Conservation (phyloP, 2,797 vertebrate species). For the Oryzias sinensis region DNA sequence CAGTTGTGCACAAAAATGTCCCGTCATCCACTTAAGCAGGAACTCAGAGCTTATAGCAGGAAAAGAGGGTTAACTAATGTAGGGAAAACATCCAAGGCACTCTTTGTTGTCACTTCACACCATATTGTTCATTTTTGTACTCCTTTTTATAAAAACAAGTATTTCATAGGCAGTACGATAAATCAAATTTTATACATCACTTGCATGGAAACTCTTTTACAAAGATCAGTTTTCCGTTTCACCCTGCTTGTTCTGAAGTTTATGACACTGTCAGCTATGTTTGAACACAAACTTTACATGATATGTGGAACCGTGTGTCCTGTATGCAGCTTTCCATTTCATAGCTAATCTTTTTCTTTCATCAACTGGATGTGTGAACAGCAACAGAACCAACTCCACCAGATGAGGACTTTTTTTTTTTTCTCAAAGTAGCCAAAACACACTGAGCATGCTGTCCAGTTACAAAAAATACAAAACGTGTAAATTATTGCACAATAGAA, state of each 20-base stretch:
- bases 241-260: conserved; percentile 84
- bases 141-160: conserved; percentile 64
- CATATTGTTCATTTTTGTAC: conserved; percentile 84
- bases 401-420: conserved; percentile 87
- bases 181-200: conserved; percentile 55
- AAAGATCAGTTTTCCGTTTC: conserved; percentile 80
- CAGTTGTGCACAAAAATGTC: conserved; percentile 81
- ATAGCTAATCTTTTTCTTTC: conserved; percentile 47
- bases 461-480: conserved; percentile 97
- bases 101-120: conserved; percentile 84
- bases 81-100: conserved; percentile 96
- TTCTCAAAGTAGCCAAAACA: conserved; percentile 91
- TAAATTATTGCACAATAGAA: conserved; percentile 99
- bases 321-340: conserved; percentile 89
- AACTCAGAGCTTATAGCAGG: conserved; percentile 85
- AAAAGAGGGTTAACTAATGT: conserved; percentile 88
- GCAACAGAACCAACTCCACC: conserved; percentile 87
- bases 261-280: conserved; percentile 82
- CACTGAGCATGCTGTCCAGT: conserved; percentile 96
- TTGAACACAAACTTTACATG: conserved; percentile 93
- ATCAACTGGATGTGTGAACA: conserved; percentile 83
- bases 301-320: conserved; percentile 95
- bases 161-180: background rate
- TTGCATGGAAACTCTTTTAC: conserved; percentile 79
- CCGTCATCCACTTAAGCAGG: conserved; percentile 78